These are phyloP conservation scores for Anguilla pacifica DNA, from an alignment of 2,797 vertebrate species.

Conservation along the genomic window DNA sequence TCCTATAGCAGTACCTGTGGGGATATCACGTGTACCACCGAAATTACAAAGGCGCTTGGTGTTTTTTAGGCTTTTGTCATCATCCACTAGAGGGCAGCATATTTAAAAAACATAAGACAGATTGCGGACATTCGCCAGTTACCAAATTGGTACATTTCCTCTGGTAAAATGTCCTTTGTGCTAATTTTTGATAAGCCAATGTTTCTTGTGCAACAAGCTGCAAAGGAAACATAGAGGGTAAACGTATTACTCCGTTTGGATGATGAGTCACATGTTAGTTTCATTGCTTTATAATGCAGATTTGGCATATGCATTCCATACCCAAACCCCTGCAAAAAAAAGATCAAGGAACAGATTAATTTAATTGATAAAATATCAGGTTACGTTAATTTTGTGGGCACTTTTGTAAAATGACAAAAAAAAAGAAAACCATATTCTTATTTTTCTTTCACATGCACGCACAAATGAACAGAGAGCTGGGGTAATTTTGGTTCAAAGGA, in stretches of 20 bases:
- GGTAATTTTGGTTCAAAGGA: too few relatives aligned
- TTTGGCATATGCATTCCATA: neutral
- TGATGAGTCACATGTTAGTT: neutral
- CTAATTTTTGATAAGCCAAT: neutral
- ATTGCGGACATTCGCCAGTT: neutral
- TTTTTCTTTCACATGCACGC: neutral
- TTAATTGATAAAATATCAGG: neutral
- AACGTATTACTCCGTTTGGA: neutral
- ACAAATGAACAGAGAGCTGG: neutral
- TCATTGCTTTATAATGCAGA: neutral
- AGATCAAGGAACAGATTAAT: neutral
- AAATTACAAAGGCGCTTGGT: neutral
- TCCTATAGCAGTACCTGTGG: neutral
- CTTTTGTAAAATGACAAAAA: neutral
- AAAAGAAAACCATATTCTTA: neutral
- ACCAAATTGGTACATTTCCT: neutral
- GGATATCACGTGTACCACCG: neutral
- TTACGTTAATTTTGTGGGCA: neutral
- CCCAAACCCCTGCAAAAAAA: neutral
- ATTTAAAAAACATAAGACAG: neutral
- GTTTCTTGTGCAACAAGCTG: neutral
- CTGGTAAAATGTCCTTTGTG: neutral
- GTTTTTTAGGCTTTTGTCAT: neutral
- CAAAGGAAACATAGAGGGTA: neutral
- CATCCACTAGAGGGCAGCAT: neutral